These are phyloP conservation scores for Pseudococcus longispinus DNA, from an alignment of 2,888 invertebrate genomes.

Conservation along the genomic window DNA sequence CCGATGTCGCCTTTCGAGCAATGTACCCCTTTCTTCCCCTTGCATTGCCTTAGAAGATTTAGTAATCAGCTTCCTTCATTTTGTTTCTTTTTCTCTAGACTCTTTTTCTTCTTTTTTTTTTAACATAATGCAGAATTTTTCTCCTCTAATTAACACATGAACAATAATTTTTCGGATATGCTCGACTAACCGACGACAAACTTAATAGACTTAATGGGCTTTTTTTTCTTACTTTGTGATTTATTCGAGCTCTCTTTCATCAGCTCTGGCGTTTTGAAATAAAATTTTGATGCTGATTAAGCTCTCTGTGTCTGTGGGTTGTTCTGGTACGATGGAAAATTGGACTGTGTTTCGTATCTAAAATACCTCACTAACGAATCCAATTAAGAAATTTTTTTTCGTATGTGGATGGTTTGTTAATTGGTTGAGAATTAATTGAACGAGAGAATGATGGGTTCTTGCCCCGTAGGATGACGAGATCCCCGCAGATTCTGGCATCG, in stretches of 20 bases:
- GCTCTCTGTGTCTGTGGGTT: not conserved
- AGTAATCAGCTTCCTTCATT: not conserved
- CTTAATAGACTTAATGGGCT: not conserved
- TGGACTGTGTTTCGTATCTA: not conserved
- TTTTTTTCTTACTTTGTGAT: not conserved
- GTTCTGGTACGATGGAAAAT: not conserved
- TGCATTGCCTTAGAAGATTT: not conserved
- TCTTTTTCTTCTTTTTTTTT: not conserved
- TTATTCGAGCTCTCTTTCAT: not conserved
- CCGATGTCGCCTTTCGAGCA: not conserved
- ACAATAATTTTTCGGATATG: not conserved
- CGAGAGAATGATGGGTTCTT: not conserved
- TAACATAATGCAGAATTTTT: not conserved
- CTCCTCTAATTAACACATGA: not conserved
- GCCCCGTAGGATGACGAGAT: not conserved
- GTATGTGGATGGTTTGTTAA: not conserved
- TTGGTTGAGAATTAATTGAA: not conserved
- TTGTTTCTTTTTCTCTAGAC: not conserved
- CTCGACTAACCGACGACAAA: constrained; percentile 9
- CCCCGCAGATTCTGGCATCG: not conserved
- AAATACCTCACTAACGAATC: not conserved
- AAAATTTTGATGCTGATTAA: not conserved
- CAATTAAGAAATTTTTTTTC: not conserved
- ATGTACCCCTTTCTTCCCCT: not conserved
- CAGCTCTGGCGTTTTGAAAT: not conserved